phyloP scores from a whole-genome alignment of 2,113 vertebrate genomes.

The Tretioscincus oriximinensis region DNA sequence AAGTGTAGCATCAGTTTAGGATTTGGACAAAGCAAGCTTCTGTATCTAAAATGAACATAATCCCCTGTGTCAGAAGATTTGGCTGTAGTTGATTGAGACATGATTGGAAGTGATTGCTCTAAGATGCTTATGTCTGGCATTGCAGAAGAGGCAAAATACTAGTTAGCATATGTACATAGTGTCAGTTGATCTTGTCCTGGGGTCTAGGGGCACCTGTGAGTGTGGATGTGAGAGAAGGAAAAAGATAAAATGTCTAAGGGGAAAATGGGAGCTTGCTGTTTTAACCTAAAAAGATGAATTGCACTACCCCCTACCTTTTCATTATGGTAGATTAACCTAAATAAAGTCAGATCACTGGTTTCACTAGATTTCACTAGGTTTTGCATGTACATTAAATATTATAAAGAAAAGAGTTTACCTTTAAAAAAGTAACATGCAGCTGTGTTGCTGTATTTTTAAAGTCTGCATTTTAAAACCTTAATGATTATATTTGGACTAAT shows the following conservation, averaged over 20 bases:
- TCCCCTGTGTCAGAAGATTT: not conserved
- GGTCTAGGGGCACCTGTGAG: not conserved
- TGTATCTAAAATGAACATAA: not conserved
- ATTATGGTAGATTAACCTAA: not conserved
- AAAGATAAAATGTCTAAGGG: not conserved
- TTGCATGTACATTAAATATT: not conserved
- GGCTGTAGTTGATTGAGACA: conserved; percentile 9
- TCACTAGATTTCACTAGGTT: not conserved
- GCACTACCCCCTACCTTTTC: too few relatives aligned
- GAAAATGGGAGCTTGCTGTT: not conserved
- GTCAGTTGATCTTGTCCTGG: conserved; percentile 6
- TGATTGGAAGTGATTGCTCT: conserved; percentile 25
- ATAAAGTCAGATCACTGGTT: not conserved
- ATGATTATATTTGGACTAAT: not conserved
- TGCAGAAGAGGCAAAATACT: not conserved
- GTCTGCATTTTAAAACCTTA: not conserved
- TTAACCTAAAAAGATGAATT: not conserved
- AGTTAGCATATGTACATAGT: conserved; percentile 8
- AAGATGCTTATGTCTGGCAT: conserved; percentile 10
- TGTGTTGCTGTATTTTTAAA: not conserved
- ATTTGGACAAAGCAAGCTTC: not conserved
- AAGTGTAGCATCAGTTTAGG: not conserved
- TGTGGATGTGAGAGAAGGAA: not conserved
- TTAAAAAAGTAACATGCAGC: not conserved
- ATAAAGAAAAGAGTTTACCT: not conserved